phyloP scores from a whole-genome alignment of 2,113 vertebrate genomes.

The Tricholaema leucomelas region DNA sequence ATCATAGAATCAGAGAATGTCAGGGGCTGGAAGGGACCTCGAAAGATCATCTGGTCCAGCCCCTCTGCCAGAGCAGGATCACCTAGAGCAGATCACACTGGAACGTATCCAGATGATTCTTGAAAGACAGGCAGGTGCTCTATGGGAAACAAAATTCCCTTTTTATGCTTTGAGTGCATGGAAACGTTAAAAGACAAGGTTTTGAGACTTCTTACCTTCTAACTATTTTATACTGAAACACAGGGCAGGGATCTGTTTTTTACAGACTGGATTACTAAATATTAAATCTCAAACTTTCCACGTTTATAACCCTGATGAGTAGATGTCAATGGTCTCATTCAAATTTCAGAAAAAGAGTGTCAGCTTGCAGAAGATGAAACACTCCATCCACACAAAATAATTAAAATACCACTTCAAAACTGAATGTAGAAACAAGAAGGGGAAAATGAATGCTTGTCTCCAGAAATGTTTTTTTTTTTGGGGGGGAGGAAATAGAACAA shows the following conservation, averaged over 20 bases:
- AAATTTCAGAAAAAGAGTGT: background rate
- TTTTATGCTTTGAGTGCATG: background rate
- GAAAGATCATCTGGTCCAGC: no score
- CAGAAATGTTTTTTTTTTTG: fast-evolving
- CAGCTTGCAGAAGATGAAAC: background rate
- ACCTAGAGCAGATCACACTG: no score
- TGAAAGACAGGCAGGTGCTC: background rate
- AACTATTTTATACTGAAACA: background rate
- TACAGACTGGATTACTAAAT: background rate
- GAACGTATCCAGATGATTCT: no score
- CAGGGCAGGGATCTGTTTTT: background rate
- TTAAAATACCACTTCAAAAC: background rate
- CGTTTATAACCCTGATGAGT: background rate
- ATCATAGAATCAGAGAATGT: no score
- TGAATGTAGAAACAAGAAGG: background rate
- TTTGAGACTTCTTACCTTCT: background rate
- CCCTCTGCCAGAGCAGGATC: no score
- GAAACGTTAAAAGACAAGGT: background rate
- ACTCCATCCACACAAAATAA: background rate
- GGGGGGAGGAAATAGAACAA: no score
- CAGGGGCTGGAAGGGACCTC: no score
- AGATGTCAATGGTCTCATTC: background rate
- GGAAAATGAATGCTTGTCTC: background rate
- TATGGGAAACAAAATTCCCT: background rate
- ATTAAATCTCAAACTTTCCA: background rate